phyloP scores from a whole-genome alignment of 2,797 vertebrate genomes.

The Percopsis omiscomaycus region DNA sequence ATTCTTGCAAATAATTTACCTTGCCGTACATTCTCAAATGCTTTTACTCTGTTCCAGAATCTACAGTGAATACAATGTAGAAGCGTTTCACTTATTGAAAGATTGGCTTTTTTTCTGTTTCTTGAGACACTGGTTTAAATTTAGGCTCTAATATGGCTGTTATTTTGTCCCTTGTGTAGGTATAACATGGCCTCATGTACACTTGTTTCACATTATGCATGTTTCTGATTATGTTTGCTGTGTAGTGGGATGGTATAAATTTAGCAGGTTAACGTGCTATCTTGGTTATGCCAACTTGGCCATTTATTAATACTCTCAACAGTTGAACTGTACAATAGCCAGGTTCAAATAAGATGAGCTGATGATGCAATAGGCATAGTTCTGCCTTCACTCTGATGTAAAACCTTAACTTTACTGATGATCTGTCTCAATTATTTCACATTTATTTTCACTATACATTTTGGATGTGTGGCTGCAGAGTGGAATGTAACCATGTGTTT shows the following conservation, averaged over 20 bases:
- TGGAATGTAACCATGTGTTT: conserved; percentile 62
- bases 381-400: not conserved
- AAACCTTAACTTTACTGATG: conserved; percentile 23
- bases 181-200: conserved; percentile 39
- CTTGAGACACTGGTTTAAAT: conserved; percentile 46
- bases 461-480: conserved; percentile 37
- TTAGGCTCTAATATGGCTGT: conserved; percentile 42
- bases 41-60: not conserved
- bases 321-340: too few relatives aligned
- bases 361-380: not conserved
- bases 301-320: not conserved
- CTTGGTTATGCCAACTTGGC: not conserved
- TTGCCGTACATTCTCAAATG: conserved; percentile 1
- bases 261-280: conserved; percentile 33
- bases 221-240: conserved; percentile 49
- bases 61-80: conserved; percentile 19
- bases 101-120: conserved; percentile 13
- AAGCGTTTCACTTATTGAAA: conserved; percentile 49
- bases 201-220: conserved; percentile 59
- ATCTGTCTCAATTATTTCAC: conserved; percentile 46
- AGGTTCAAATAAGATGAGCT: too few relatives aligned
- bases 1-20: conserved; percentile 7
- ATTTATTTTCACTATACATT: conserved; percentile 24
- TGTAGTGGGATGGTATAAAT: conserved; percentile 50
- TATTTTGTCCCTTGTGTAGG: conserved; percentile 36